These are phyloP conservation scores for Thalassarche chlororhynchos DNA, from an alignment of 2,113 vertebrate genomes.

Conservation along the genomic window DNA sequence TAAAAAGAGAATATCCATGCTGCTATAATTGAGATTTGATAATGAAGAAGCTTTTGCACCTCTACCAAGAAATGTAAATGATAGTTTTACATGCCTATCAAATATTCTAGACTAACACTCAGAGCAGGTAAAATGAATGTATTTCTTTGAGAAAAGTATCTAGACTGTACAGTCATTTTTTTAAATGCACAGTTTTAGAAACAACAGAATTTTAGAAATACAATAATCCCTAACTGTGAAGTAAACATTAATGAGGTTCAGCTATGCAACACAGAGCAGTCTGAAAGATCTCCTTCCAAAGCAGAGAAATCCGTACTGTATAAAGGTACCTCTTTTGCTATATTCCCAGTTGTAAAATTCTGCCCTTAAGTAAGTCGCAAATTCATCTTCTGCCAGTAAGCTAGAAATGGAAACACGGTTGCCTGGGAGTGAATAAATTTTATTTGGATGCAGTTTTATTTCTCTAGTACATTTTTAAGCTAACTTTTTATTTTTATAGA, in stretches of 20 bases:
- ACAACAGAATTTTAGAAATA: background rate
- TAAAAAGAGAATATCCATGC: background rate
- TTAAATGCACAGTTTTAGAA: background rate
- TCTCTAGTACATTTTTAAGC: constrained; percentile 44
- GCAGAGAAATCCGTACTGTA: background rate
- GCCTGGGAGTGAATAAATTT: constrained; percentile 17
- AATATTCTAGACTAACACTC: background rate
- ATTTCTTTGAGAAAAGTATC: background rate
- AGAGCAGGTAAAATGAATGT: background rate
- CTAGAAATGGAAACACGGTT: constrained; percentile 1
- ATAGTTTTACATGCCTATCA: background rate
- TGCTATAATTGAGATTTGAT: background rate
- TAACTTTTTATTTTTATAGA: constrained; percentile 50
- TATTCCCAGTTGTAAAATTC: background rate
- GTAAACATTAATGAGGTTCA: background rate
- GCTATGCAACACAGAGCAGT: background rate
- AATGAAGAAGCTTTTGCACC: background rate
- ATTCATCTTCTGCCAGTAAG: constrained; percentile 1
- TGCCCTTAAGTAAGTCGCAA: background rate
- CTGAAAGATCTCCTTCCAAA: background rate
- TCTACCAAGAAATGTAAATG: background rate
- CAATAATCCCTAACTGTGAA: background rate
- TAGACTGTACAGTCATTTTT: background rate
- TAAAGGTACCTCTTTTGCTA: background rate
- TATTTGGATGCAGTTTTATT: constrained; percentile 52